Evolutionary conservation across 2,113 vertebrate species (phyloP).

Genomic region (Siniperca chuatsi): DNA sequence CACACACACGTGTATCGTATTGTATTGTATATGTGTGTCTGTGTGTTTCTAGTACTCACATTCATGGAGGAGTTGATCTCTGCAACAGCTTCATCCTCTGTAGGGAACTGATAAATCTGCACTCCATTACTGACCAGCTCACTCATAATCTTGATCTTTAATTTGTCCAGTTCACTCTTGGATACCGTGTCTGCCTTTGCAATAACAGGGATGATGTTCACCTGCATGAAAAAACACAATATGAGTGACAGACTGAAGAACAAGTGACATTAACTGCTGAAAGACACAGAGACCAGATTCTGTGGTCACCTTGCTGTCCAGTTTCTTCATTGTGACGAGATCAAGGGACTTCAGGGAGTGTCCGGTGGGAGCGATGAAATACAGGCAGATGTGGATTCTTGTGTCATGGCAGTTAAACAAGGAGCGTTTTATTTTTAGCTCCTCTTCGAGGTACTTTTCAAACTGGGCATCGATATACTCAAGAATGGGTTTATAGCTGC

Average conservation of each 20-base stretch:
- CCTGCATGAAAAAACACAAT: slow-evolving; percentile 77
- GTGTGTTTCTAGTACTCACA: slow-evolving; percentile 84
- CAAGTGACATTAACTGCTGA: background rate
- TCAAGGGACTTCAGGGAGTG: slow-evolving; percentile 96
- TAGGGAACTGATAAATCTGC: slow-evolving; percentile 98
- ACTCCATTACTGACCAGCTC: slow-evolving; percentile 98
- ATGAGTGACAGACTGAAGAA: background rate
- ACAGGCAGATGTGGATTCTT: slow-evolving; percentile 94
- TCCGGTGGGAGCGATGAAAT: slow-evolving; percentile 95
- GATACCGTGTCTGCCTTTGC: slow-evolving; percentile 97
- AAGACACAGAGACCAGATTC: background rate
- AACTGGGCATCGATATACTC: slow-evolving; percentile 98
- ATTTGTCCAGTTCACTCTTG: slow-evolving; percentile 94
- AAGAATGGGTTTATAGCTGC: slow-evolving; percentile 96
- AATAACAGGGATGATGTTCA: slow-evolving; percentile 98
- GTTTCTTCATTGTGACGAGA: slow-evolving; percentile 97
- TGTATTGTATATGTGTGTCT: background rate
- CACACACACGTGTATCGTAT: background rate
- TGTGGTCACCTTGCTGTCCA: slow-evolving; percentile 93
- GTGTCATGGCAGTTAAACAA: slow-evolving; percentile 94
- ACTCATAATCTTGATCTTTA: slow-evolving; percentile 98
- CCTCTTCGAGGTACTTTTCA: slow-evolving; percentile 96
- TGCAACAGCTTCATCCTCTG: slow-evolving; percentile 92
- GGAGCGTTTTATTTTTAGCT: slow-evolving; percentile 95
- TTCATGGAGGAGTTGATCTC: slow-evolving; percentile 98